Conservation (phyloP, 2,888 invertebrate genomes). For the Lasioglossum vierecki region DNA sequence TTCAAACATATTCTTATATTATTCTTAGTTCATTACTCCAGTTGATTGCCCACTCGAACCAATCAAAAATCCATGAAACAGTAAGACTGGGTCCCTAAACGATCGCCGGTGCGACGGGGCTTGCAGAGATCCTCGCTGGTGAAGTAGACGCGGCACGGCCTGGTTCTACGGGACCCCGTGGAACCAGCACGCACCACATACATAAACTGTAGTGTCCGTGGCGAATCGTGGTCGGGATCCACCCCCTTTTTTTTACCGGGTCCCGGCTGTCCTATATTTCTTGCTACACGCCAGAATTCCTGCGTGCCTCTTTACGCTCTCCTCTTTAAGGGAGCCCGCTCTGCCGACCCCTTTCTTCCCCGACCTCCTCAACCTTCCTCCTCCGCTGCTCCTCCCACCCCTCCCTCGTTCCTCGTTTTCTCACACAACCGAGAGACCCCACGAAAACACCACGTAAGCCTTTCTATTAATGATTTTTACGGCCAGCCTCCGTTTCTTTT, state of each 20-base stretch:
- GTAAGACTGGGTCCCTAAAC: neutral
- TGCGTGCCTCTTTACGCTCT: slow-evolving; percentile 72
- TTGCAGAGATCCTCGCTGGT: neutral
- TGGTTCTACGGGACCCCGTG: slow-evolving; percentile 57
- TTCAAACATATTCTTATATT: no score
- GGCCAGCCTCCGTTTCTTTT: slow-evolving; percentile 66
- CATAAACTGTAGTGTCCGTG: slow-evolving; percentile 73
- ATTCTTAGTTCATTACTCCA: no score
- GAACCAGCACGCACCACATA: slow-evolving; percentile 59
- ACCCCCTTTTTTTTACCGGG: slow-evolving; percentile 74
- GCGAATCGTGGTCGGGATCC: slow-evolving; percentile 76
- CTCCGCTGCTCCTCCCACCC: slow-evolving; percentile 6
- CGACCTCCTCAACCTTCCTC: slow-evolving; percentile 19
- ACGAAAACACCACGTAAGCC: slow-evolving; percentile 66
- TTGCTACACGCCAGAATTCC: slow-evolving; percentile 73
- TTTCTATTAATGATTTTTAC: slow-evolving; percentile 78
- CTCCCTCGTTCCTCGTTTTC: slow-evolving; percentile 49
- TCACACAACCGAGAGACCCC: slow-evolving; percentile 49
- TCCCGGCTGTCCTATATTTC: slow-evolving; percentile 74
- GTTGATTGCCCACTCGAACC: neutral
- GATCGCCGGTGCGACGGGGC: neutral
- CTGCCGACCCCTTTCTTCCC: slow-evolving; percentile 48
- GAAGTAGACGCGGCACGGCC: slow-evolving; percentile 21
- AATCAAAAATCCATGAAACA: neutral
- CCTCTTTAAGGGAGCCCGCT: slow-evolving; percentile 63